Conservation (phyloP, 2,113 vertebrate species). For the Xiphophorus hellerii region DNA sequence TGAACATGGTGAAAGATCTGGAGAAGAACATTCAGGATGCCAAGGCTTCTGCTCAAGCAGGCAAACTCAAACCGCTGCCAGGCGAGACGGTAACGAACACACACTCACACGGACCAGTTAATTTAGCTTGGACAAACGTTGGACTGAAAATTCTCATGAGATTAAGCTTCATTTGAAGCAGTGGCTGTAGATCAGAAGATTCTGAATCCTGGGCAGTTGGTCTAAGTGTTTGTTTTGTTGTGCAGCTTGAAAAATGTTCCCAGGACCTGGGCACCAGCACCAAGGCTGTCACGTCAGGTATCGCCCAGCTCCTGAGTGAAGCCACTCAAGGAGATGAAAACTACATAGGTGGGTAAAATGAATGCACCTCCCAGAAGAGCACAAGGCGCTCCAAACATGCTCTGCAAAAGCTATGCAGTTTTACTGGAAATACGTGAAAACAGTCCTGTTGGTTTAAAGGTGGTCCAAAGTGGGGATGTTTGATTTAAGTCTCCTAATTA, state of each 20-base stretch:
- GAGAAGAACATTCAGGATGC: conserved; percentile 94
- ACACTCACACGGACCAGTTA: not conserved
- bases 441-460: no score
- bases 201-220: not conserved
- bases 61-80: conserved; percentile 92
- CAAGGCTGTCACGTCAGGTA: conserved; percentile 93
- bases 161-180: not conserved
- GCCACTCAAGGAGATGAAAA: conserved; percentile 98
- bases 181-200: no score
- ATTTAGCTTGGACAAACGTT: not conserved
- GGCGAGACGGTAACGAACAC: conserved; percentile 88
- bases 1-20: conserved; percentile 88
- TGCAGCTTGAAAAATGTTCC: conserved; percentile 92
- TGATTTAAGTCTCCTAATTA: no score
- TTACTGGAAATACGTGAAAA: not conserved
- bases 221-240: conserved; percentile 3
- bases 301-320: conserved; percentile 93
- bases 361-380: not conserved
- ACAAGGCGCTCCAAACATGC: not conserved
- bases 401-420: not conserved
- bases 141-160: not conserved
- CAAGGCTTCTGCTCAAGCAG: conserved; percentile 87
- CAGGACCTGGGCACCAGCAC: conserved; percentile 95
- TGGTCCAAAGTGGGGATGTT: no score
- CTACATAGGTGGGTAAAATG: conserved; percentile 86